Base-by-base conservation (phyloP, 1,140 invertebrate species). In the Capitella teleta region DNA sequence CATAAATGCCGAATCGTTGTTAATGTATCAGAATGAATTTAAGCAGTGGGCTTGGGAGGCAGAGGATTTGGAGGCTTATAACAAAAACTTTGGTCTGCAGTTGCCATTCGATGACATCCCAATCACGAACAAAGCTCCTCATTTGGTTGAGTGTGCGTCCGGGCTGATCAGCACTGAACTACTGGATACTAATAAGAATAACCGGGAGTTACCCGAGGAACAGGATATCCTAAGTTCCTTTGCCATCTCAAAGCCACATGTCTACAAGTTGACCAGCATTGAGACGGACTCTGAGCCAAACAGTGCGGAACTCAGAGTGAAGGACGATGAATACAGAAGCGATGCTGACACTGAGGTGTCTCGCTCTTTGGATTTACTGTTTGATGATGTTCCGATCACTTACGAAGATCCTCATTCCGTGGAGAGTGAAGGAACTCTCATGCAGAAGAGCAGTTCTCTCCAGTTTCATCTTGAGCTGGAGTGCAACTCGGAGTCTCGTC, bases 281-380 rank as follows among this genome's bases (percentile, higher is more conserved):
- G 42, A 44, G 19, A 44, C 42, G 10, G 42, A 44, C 42, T 44
- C 42, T n/a, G n/a, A n/a, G n/a, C n/a, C n/a, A n/a, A n/a, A n/a
- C n/a, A n/a, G n/a, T n/a, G n/a, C n/a, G n/a, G n/a, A n/a, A n/a
- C n/a, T n/a, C n/a, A n/a, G n/a, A n/a, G n/a, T n/a, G n/a, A n/a
- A n/a, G n/a, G n/a, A n/a, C 14, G 41, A 19, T 3, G 24, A 18
- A 19, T 21, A 21, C 5, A 5, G n/a, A 44, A 44, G 42, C n/a
- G 30, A 32, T 32, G 30, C 30, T 10, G 30, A 32, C 30, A 10
- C 30, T 10, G 30, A 32, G 30, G 8, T 32, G 30, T 32, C 30
- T 32, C 8, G n/a, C 8, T 32, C 30, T n/a, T n/a, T 32, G 30
- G 30, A 32, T 10, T n/a, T 32, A n/a, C 30, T n/a, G 8, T 32